Base-by-base conservation (phyloP, 2,113 vertebrate genomes). In the Myiagra hebetior region DNA sequence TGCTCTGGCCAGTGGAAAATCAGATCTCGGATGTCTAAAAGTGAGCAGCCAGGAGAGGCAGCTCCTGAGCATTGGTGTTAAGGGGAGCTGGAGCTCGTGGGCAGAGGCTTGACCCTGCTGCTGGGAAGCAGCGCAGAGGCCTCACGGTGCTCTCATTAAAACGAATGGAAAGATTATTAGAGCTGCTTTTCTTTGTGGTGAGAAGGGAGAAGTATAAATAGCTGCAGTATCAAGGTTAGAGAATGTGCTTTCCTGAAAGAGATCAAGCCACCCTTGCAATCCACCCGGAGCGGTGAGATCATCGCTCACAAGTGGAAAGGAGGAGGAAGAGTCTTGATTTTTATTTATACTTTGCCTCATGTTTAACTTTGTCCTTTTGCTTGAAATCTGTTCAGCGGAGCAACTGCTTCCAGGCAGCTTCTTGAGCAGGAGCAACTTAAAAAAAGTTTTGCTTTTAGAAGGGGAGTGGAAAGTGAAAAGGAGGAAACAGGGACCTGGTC, bases 331-430 rank as follows among this genome's bases (percentile, higher is more conserved):
- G 46, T 82, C 92, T 97, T 87, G 69, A 24, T 92, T 97, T 97
- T 96, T 96, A 97, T 96, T 97, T 97, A 96, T 96, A 95, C 95
- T 92, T 96, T 60, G 88, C 95, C 90, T 96, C 52, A 75, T 96
- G 88, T 94, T 94, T 96, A 96, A 95, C 92, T 95, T 96, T 94
- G 92, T 96, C 93, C 92, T 96, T 96, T 92, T 78, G 80, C 85
- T 96, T 93, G 57, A 97, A 95, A 91, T 95, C 84, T 85, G 93
- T 85, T 96, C 82, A 83, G 59, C 5, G 3, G 72, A 87, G 82
- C 67, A 68, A 82, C 55, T 67, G 60, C 93, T 94, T 80, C 76
- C 69, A 92, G 79, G 53, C 60, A 80, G 69, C 49, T 87, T 28
- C 79, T 50, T 28, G 69, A 87, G 56, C 64, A 75, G 62, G 33